phyloP scores from a whole-genome alignment of 2,113 vertebrate species.

The Hypomesus transpacificus region DNA sequence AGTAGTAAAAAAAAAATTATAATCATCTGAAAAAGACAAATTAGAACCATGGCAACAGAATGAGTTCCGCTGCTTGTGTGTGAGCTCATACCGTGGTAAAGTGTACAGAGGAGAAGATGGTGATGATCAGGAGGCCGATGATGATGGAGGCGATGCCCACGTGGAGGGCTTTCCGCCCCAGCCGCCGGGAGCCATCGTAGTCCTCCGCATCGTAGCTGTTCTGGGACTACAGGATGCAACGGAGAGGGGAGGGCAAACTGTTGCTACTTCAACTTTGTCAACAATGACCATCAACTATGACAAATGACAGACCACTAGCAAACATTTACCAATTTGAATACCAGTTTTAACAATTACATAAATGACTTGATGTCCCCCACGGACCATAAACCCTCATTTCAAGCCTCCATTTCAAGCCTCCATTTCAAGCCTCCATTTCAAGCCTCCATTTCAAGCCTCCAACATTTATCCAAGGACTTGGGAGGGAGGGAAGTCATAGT shows the following conservation, averaged over 20 bases:
- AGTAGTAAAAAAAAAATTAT: neutral
- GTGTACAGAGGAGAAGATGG: slow-evolving; percentile 72
- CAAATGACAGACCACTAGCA: neutral
- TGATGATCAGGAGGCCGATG: slow-evolving; percentile 78
- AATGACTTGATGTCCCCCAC: too few species aligned
- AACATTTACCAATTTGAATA: too few species aligned
- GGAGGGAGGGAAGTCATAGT: neutral
- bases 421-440: too few species aligned
- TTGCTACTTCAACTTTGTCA: too few species aligned
- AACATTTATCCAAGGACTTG: neutral
- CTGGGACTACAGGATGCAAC: slow-evolving; percentile 71
- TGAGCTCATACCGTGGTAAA: slow-evolving; percentile 75
- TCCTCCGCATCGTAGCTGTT: slow-evolving; percentile 84
- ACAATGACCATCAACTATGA: neutral
- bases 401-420: too few species aligned
- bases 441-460: neutral
- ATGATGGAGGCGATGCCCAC: slow-evolving; percentile 79
- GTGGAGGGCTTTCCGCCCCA: slow-evolving; percentile 81
- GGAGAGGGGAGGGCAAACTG: neutral
- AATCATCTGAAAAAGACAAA: neutral
- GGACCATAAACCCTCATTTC: neutral
- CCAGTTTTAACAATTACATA: too few species aligned
- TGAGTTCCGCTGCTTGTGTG: neutral
- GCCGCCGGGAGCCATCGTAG: slow-evolving; percentile 75
- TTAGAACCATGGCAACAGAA: neutral